A percentile compares a stretch with the other conserved stretches of the same genome.
phyloP scores from a whole-genome alignment of 1,140 invertebrate genomes.

The Uloborus diversus region DNA sequence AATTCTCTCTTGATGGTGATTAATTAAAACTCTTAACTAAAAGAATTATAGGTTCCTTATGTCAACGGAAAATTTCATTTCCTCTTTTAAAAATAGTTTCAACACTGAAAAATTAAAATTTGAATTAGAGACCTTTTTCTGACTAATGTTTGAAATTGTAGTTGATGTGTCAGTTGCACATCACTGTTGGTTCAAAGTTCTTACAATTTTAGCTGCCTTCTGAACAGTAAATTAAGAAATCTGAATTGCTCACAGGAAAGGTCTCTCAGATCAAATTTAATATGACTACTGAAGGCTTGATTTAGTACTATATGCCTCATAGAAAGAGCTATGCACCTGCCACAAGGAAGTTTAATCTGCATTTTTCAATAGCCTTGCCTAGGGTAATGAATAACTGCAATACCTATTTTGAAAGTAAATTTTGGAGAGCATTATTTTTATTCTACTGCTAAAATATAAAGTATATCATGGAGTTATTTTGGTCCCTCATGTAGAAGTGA shows the following conservation, averaged over 20 bases:
- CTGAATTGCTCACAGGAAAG: constrained; percentile 1
- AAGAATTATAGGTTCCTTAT: too few species aligned
- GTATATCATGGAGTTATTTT: constrained; percentile 4
- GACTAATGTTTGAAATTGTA: too few species aligned
- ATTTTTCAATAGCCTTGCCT: constrained; percentile 11
- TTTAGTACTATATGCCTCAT: constrained; percentile 4
- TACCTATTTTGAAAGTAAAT: neutral
- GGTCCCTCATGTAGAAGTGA: constrained; percentile 26
- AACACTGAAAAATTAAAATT: too few species aligned
- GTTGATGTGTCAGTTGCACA: too few species aligned
- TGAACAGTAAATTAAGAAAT: neutral
- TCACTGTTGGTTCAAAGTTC: neutral
- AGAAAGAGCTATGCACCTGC: too few species aligned
- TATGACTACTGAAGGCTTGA: too few species aligned
- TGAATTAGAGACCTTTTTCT: too few species aligned
- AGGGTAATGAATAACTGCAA: neutral
- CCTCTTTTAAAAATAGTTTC: neutral
- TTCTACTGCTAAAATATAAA: neutral
- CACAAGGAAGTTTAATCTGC: neutral
- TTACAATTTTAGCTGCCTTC: constrained; percentile 10
- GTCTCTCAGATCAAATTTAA: too few species aligned
- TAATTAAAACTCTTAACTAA: neutral
- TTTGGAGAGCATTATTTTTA: neutral
- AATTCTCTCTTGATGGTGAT: neutral
- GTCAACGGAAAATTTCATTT: neutral